A percentile compares a stretch with the other conserved stretches of the same genome.
Conservation (phyloP, 1,140 invertebrate genomes). For the Lasaia peninsularis region DNA sequence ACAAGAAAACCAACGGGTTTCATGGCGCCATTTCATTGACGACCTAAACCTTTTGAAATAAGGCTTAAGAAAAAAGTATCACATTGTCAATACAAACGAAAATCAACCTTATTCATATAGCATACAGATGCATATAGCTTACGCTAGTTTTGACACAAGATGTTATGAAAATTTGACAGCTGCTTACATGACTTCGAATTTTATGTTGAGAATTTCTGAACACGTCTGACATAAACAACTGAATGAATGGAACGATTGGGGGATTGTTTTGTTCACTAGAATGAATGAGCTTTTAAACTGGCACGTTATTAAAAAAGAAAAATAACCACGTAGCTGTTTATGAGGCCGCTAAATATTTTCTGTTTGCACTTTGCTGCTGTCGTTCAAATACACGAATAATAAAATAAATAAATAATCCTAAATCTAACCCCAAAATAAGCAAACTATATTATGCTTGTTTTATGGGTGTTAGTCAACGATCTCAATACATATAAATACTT, state of each 20-base stretch:
- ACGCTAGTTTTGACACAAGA: background rate
- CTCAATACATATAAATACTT: too few relatives aligned
- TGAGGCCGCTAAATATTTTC: too few relatives aligned
- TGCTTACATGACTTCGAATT: background rate
- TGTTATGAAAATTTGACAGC: background rate
- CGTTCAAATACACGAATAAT: too few relatives aligned
- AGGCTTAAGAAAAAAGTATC: background rate
- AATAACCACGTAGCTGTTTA: too few relatives aligned
- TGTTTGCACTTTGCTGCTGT: too few relatives aligned
- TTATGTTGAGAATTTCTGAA: conserved; percentile 4
- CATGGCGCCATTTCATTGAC: background rate
- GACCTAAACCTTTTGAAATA: background rate
- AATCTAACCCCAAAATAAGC: too few relatives aligned
- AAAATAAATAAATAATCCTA: too few relatives aligned
- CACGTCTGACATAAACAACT: background rate
- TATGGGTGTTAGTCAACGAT: too few relatives aligned
- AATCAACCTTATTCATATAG: background rate
- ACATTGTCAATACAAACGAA: background rate
- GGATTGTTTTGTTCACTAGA: background rate
- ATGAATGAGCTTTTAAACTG: too few relatives aligned
- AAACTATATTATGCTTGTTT: too few relatives aligned
- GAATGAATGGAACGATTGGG: background rate
- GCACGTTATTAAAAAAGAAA: too few relatives aligned
- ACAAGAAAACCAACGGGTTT: background rate
- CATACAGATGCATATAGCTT: background rate